phyloP scores from a whole-genome alignment of 2,797 vertebrate genomes.

The Enteromius fasciolatus region DNA sequence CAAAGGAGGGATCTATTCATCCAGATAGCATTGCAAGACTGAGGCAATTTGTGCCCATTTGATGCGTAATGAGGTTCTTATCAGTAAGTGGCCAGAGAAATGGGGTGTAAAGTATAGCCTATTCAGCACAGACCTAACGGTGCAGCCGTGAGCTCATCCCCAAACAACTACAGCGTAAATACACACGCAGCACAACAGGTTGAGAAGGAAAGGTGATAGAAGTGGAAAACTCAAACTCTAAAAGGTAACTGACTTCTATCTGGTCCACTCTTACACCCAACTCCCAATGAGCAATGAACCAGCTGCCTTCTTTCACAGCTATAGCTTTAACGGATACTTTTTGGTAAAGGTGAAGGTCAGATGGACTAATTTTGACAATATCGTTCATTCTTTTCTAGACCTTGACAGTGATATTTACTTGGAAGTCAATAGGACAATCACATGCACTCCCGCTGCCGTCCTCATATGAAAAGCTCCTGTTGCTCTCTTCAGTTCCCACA shows the following conservation, averaged over 20 bases:
- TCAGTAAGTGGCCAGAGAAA: conserved; percentile 75
- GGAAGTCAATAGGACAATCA: too few species aligned
- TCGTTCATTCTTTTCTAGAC: too few species aligned
- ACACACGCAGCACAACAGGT: conserved; percentile 15
- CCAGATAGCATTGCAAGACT: conserved; percentile 72
- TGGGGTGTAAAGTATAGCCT: conserved; percentile 72
- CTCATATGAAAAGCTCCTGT: conserved; percentile 6
- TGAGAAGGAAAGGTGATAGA: background rate
- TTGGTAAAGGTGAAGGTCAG: too few species aligned
- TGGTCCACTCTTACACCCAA: background rate
- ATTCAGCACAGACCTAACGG: conserved; percentile 63
- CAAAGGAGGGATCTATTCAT: conserved; percentile 67
- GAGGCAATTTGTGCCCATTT: conserved; percentile 76
- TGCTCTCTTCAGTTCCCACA: conserved; percentile 22
- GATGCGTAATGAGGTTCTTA: conserved; percentile 74
- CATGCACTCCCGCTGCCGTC: conserved; percentile 5
- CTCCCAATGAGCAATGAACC: background rate
- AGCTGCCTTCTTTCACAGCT: background rate
- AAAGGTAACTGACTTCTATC: background rate
- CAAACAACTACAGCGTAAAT: conserved; percentile 33
- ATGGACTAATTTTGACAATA: too few species aligned
- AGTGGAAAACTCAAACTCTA: background rate
- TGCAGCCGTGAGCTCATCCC: conserved; percentile 68
- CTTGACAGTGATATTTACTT: too few species aligned
- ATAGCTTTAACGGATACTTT: background rate